Evolutionary conservation across 2,113 vertebrate species (phyloP), one percentile per base, ranked within the genome.

Genomic region (Psittacula cyanocephala): DNA sequence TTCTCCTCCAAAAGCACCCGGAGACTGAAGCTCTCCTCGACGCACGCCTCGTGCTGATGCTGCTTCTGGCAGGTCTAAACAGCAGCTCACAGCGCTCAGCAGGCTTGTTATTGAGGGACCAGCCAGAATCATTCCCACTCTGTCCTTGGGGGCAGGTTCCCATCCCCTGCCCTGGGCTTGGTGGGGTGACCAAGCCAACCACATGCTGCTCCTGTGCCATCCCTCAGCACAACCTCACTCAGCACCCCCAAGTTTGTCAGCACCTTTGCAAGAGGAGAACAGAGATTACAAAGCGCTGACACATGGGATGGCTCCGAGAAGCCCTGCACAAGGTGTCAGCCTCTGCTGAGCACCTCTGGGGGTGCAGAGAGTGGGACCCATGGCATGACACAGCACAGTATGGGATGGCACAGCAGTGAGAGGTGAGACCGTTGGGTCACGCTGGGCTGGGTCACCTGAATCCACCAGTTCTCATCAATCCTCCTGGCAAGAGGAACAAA

Each of bases 81-180:
- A 52, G 74, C 65, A 71, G 64, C 86, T 92, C 1, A 0, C 11
- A 4, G 64, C 0, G 0, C 11, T 88, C 1, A 0, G n/a, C 2
- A 10, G 46, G 29, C 78, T 71, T 71, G 75, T 49, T 82, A 82
- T 52, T 27, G 68, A 91, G 81, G 77, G 53, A 87, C 75, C 25
- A 50, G 81, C 60, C 77, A 81, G 60, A 86, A 83, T 52, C 43
- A 65, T 33, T n/a, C 39, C 53, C 20, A 9, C 52, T 33, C 44
- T 47, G 70, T 43, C 70, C 44, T 69, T 25, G 33, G 55, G 43
- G 84, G 60, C 29, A 67, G 84, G 31, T 80, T 86, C 63, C 50
- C 65, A 74, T 12, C 75, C 86, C 16, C n/a, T 64, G 22, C 13
- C 57, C 57, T 59, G 7, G 33, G 25, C 39, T 59, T 47, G 64